phyloP scores from a whole-genome alignment of 1,140 invertebrate species.

The Camponotus vicinus region DNA sequence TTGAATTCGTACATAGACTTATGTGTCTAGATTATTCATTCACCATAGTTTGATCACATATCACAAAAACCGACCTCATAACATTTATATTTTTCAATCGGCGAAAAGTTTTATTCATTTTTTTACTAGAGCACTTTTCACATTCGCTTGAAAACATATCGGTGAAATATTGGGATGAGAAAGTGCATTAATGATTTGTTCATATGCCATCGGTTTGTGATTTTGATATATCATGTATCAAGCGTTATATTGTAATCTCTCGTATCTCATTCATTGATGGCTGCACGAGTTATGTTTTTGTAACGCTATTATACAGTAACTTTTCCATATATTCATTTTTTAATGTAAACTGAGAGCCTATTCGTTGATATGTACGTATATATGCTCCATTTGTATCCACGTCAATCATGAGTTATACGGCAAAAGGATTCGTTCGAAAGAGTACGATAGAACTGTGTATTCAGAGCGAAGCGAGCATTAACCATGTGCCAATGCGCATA shows the following conservation, averaged over 20 bases:
- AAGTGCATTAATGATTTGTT: constrained; percentile 32
- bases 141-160: constrained; percentile 1
- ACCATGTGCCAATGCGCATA: constrained; percentile 54
- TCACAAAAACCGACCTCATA: constrained; percentile 35
- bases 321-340: constrained; percentile 24
- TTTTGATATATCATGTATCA: constrained; percentile 3
- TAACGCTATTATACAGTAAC: not conserved
- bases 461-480: constrained; percentile 35
- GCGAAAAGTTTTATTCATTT: constrained; percentile 12
- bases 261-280: constrained; percentile 8
- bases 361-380: not conserved
- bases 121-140: constrained; percentile 17
- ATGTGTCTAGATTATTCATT: not conserved
- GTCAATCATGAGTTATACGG: constrained; percentile 45
- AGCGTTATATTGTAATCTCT: constrained; percentile 6
- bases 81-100: constrained; percentile 56
- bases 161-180: not conserved
- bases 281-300: constrained; percentile 11
- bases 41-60: not conserved
- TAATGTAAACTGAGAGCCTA: constrained; percentile 5
- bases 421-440: constrained; percentile 38
- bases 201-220: not conserved
- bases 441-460: constrained; percentile 36
- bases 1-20: not conserved
- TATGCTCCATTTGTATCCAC: constrained; percentile 18